A percentile compares a stretch with the other conserved stretches of the same genome.
Conservation (phyloP, 1,140 invertebrate genomes). For the Sycophila sp. region DNA sequence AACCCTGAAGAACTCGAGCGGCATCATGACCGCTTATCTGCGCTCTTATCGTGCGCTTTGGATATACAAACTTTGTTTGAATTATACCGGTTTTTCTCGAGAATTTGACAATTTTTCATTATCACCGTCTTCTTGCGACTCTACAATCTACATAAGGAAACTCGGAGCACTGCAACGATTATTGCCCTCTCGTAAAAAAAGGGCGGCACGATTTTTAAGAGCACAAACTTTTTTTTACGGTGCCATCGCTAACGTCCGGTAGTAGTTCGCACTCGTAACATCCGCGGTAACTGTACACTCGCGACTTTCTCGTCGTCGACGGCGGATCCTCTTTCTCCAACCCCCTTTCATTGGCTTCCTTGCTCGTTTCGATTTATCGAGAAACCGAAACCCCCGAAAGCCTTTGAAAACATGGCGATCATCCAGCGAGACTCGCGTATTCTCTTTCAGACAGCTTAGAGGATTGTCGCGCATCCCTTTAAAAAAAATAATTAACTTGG, state of each 20-base stretch:
- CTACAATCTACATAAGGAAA: too few species aligned
- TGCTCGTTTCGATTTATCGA: conserved; percentile 56
- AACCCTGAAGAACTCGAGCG: conserved; percentile 45
- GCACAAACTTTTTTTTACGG: too few species aligned
- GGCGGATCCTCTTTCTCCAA: conserved; percentile 54
- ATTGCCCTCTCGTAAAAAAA: background rate
- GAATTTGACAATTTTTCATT: too few species aligned
- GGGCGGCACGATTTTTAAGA: too few species aligned
- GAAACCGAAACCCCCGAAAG: conserved; percentile 52
- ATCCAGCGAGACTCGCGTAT: background rate
- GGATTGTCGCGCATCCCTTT: background rate
- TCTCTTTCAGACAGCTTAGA: background rate
- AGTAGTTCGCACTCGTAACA: background rate
- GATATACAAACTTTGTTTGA: conserved; percentile 22
- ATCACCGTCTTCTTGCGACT: too few species aligned
- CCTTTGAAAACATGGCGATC: conserved; percentile 19
- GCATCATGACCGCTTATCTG: conserved; percentile 47
- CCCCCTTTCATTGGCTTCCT: conserved; percentile 39
- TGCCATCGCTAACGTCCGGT: too few species aligned
- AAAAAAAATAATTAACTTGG: conserved; percentile 4
- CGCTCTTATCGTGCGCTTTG: conserved; percentile 37
- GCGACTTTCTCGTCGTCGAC: conserved; percentile 15
- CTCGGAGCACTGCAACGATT: background rate
- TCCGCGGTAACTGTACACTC: conserved; percentile 43
- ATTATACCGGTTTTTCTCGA: background rate